A percentile compares a stretch with the other conserved stretches of the same genome.
These are phyloP conservation scores for Oophaga sylvatica DNA, from an alignment of 2,797 vertebrate genomes.

Conservation along the genomic window DNA sequence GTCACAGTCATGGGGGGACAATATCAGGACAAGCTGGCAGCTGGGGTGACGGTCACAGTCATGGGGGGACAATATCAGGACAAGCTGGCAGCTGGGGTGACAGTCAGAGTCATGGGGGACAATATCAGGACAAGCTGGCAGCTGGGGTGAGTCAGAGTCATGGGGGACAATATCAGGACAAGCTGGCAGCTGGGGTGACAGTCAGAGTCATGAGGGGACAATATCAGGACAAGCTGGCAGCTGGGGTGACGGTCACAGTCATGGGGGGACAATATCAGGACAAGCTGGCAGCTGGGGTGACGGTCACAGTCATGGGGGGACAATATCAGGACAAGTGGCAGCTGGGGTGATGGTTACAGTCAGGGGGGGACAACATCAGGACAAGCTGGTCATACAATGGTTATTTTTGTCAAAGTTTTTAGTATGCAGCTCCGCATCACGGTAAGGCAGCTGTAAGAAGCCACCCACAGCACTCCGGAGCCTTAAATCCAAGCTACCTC, in stretches of 20 bases:
- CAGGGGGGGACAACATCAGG: neutral
- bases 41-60: neutral
- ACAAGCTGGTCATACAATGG: neutral
- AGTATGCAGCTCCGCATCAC: neutral
- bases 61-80: neutral
- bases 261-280: neutral
- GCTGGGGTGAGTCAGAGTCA: neutral
- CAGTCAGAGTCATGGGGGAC: neutral
- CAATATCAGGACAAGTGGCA: neutral
- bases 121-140: neutral
- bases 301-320: neutral
- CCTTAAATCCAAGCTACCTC: too few relatives aligned
- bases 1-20: neutral
- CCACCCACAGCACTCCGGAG: neutral
- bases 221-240: neutral
- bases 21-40: neutral
- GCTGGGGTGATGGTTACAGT: neutral
- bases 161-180: neutral
- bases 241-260: neutral
- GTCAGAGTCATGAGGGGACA: neutral
- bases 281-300: neutral
- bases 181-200: neutral
- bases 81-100: neutral
- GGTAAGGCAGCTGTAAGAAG: neutral
- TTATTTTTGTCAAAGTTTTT: neutral